Conservation (phyloP, 2,888 invertebrate species). For the Periphyllus acericola region DNA sequence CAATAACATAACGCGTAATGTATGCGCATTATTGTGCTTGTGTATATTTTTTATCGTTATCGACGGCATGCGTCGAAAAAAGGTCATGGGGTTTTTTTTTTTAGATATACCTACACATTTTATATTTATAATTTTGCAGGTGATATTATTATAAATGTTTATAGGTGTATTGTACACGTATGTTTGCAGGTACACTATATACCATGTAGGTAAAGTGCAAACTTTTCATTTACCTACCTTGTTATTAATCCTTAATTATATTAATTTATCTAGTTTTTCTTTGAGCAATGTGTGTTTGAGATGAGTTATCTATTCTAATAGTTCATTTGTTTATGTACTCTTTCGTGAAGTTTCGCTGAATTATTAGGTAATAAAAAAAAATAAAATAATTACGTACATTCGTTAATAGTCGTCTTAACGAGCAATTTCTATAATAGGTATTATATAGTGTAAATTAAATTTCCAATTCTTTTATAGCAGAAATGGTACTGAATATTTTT, state of each 20-base stretch:
- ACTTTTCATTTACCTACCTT: neutral
- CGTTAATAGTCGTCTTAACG: neutral
- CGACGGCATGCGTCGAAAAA: neutral
- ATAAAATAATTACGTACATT: neutral
- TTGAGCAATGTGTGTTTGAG: neutral
- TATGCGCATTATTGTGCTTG: neutral
- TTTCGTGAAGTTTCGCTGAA: neutral
- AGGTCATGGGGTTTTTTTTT: neutral
- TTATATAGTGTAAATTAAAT: conserved; percentile 2
- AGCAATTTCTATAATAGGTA: neutral
- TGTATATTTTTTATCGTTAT: neutral
- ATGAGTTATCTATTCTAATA: neutral
- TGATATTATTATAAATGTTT: too few species aligned
- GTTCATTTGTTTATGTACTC: neutral
- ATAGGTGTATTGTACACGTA: too few species aligned
- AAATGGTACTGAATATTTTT: conserved; percentile 26
- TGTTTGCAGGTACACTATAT: neutral
- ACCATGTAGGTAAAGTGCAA: neutral
- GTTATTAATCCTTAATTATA: neutral
- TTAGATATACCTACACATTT: neutral
- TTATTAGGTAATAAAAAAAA: neutral
- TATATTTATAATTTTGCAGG: neutral
- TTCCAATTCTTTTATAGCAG: neutral
- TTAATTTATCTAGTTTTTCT: neutral
- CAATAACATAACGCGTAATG: too few species aligned